Percentiles rank a stretch among this genome's conserved stretches.
phyloP scores from a whole-genome alignment of 1,140 invertebrate genomes.

The Papilio aristodemus region DNA sequence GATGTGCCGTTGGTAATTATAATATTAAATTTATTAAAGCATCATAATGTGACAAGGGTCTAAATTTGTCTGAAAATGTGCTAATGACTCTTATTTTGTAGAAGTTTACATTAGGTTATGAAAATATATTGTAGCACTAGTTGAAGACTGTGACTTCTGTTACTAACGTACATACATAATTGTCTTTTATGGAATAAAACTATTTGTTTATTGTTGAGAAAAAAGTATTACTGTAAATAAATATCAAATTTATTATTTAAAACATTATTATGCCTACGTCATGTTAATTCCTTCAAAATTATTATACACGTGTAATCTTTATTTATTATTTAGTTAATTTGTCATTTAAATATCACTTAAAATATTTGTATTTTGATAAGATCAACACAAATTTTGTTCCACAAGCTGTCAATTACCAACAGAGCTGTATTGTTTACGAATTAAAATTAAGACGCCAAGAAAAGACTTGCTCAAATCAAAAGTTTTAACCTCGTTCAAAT shows the following conservation, averaged over 20 bases:
- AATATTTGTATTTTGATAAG: neutral
- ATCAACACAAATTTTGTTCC: conserved; percentile 1
- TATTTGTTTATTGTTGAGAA: too few relatives aligned
- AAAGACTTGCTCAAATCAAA: conserved; percentile 17
- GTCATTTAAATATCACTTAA: neutral
- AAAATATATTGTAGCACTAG: too few relatives aligned
- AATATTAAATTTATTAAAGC: neutral
- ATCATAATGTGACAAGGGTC: neutral
- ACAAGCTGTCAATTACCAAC: neutral
- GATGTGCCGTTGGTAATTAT: neutral
- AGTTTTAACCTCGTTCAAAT: conserved; percentile 9
- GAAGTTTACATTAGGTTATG: too few relatives aligned
- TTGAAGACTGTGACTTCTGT: too few relatives aligned
- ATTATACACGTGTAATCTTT: too few relatives aligned
- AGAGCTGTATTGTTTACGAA: conserved; percentile 5
- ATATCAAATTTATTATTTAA: too few relatives aligned
- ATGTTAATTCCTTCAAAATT: too few relatives aligned
- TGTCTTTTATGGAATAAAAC: too few relatives aligned
- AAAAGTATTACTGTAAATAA: too few relatives aligned
- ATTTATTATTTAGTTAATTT: too few relatives aligned
- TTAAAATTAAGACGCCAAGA: conserved; percentile 11
- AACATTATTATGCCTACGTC: too few relatives aligned
- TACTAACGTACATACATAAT: too few relatives aligned
- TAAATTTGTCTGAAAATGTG: neutral
- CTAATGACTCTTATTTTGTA: neutral